Evolutionary conservation across 2,888 invertebrate species (phyloP), one percentile per base, ranked within the genome.

Genomic region (Sinohyriopsis cumingii): DNA sequence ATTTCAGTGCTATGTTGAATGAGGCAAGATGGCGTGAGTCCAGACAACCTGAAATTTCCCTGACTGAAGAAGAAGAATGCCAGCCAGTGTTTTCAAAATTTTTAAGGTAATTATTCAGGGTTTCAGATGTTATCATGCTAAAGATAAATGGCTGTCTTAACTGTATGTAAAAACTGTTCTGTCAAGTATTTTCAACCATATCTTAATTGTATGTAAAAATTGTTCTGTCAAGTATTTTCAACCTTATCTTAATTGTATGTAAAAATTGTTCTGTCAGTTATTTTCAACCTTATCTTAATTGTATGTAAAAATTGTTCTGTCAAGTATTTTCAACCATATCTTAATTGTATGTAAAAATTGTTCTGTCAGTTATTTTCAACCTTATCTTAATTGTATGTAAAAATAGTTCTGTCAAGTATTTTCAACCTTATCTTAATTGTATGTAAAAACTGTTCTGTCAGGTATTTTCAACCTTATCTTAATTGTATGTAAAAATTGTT

Each of bases 31-130:
- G 87, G 87, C 77, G 75, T 25, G 87, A 87, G 67, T 73, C 84
- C 3, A 69, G 70, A n/a, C 82, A 85, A 64, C 76, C 79, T 12
- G 85, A 85, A 69, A 81, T 87, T 9, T 71, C 71, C 45, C 78
- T 87, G n/a, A 82, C 82, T 45, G 87, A 87, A 66, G 84, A 84
- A n/a, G 81, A 82, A 54, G 84, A 84, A 53, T 87, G 87, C 75
- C 69, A 78, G 60, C 77, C 80, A 53, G 83, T 84, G 22, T 87
- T 86, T 67, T 75, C 78, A 63, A 63, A 75, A 25, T 87, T 87
- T 67, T 78, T 87, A 7, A 82, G 75, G 86, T 86, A 73, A 65
- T 66, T 71, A 59, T 63, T 5, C 12, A 55, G 3, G 5, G 53
- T 20, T 19, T 24, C 7, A 54, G 20, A 45, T 20, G 12, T 12